Evolutionary conservation across 2,888 invertebrate genomes (phyloP).

Genomic region (Aricia artaxerxes): DNA sequence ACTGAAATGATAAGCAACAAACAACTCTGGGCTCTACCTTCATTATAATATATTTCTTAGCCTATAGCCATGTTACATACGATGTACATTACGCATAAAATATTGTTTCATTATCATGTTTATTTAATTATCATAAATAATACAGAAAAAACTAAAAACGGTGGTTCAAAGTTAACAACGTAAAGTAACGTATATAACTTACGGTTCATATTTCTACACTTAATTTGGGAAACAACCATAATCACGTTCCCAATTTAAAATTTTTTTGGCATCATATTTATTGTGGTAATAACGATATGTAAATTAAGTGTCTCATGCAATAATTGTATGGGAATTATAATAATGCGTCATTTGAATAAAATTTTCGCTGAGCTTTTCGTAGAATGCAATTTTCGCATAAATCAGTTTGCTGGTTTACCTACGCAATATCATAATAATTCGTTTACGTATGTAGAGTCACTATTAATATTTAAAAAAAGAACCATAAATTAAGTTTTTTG

Average conservation of each 20-base stretch:
- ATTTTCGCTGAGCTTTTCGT: not conserved
- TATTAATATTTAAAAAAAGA: too few relatives aligned
- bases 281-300: constrained; percentile 10
- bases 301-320: constrained; percentile 5
- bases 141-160: not conserved
- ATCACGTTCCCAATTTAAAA: constrained; percentile 23
- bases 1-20: not conserved
- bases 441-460: too few relatives aligned
- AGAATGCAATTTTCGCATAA: not conserved
- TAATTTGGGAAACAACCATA: not conserved
- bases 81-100: not conserved
- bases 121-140: constrained; percentile 1
- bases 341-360: not conserved
- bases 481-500: too few relatives aligned
- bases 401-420: too few relatives aligned
- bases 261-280: constrained; percentile 11
- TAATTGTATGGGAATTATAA: not conserved
- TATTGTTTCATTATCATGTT: constrained; percentile 3
- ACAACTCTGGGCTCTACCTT: not conserved
- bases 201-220: not conserved
- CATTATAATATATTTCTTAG: not conserved
- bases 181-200: not conserved
- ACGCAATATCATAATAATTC: too few relatives aligned
- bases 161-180: not conserved
- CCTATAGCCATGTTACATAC: not conserved